Evolutionary conservation across 2,113 vertebrate genomes (phyloP).

Genomic region (Pseudorectes ferrugineus): DNA sequence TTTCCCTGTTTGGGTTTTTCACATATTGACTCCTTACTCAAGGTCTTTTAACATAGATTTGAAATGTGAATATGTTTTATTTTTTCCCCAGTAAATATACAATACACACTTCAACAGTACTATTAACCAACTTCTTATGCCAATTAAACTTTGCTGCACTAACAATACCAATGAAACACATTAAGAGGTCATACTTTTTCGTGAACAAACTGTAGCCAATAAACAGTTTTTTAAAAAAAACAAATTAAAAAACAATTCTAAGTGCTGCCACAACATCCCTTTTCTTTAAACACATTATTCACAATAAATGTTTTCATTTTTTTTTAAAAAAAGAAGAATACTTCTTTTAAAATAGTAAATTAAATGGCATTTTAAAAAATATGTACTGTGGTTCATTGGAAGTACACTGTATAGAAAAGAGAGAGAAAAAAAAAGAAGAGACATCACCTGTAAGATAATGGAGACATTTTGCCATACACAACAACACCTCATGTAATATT

Average conservation of each 20-base stretch:
- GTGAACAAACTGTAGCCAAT: slow-evolving; percentile 72
- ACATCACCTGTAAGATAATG: slow-evolving; percentile 67
- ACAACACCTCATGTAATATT: slow-evolving; percentile 56
- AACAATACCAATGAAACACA: slow-evolving; percentile 80
- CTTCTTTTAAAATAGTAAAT: slow-evolving; percentile 66
- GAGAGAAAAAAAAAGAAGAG: slow-evolving; percentile 53
- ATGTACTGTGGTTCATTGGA: slow-evolving; percentile 71
- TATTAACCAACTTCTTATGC: slow-evolving; percentile 75
- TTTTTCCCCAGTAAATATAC: slow-evolving; percentile 80
- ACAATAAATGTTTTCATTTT: slow-evolving; percentile 70
- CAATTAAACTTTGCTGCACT: slow-evolving; percentile 75
- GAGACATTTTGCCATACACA: slow-evolving; percentile 64
- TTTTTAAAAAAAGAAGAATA: slow-evolving; percentile 11
- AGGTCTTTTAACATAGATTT: slow-evolving; percentile 71
- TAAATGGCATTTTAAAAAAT: slow-evolving; percentile 67
- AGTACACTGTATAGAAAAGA: slow-evolving; percentile 65
- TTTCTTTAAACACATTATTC: slow-evolving; percentile 72
- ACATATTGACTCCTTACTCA: slow-evolving; percentile 60
- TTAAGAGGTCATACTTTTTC: slow-evolving; percentile 69
- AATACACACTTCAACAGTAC: slow-evolving; percentile 81
- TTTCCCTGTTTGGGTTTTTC: slow-evolving; percentile 13
- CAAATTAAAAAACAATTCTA: slow-evolving; percentile 73
- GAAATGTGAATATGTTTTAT: slow-evolving; percentile 81
- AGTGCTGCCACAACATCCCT: slow-evolving; percentile 74
- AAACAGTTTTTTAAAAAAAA: slow-evolving; percentile 64